Evolutionary conservation across 2,113 vertebrate species (phyloP).

Genomic region (Clarias magur): DNA sequence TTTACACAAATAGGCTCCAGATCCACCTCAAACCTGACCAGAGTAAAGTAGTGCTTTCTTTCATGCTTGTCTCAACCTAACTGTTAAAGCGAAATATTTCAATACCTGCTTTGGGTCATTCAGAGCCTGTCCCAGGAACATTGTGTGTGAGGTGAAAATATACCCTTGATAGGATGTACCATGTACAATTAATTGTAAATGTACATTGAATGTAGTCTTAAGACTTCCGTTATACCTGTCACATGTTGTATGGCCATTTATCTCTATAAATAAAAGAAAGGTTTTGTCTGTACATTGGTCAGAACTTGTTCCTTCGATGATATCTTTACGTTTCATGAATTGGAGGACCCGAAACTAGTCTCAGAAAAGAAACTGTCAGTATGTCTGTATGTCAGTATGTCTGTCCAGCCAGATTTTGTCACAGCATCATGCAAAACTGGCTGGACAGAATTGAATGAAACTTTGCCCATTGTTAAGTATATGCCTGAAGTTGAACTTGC

Average conservation of each 20-base stretch:
- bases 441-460: too few species aligned
- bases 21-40: not conserved
- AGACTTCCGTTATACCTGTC: not conserved
- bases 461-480: too few species aligned
- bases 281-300: too few species aligned
- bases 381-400: too few species aligned
- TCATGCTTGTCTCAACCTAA: not conserved
- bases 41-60: not conserved
- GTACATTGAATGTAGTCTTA: not conserved
- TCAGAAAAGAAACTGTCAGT: too few species aligned
- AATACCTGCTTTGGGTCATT: not conserved
- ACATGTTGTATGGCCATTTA: not conserved
- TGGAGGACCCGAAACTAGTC: too few species aligned
- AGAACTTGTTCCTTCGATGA: too few species aligned
- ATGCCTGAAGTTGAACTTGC: too few species aligned
- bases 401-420: too few species aligned
- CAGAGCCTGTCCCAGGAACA: not conserved
- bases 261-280: too few species aligned
- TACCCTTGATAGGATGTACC: not conserved
- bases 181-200: not conserved
- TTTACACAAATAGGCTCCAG: not conserved
- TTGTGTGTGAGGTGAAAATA: not conserved
- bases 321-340: too few species aligned
- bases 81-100: not conserved
- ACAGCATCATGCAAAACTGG: too few species aligned